Base-by-base conservation (phyloP, 35 echinoderm and acorn worm species). In the Heliocidaris tuberculata region DNA sequence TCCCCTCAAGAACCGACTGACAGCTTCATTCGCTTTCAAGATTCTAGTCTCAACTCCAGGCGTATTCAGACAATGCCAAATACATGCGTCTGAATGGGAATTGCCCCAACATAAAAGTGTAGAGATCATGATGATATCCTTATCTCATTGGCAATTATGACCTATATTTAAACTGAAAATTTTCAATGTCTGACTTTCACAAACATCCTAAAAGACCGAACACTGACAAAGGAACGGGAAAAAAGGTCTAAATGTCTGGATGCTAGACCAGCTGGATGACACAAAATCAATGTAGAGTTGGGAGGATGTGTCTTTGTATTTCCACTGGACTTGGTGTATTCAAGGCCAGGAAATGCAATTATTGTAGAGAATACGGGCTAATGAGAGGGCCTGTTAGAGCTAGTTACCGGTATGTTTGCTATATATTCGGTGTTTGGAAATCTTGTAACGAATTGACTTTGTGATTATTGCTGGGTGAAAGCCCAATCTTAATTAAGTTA, bases 301-400 rank as follows among this genome's bases (percentile, higher is more conserved):
- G 60, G 21, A 78, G 65, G 65, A 78, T 78, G 65, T 24, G 65
- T 78, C 65, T 78, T 19, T 78, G n/a, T 78, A 78, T 78, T 78
- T 78, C 65, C 65, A 78, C 65, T 78, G 65, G 65, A 78, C 65
- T 78, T 78, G 65, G 65, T 78, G 65, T 78, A n/a, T 78, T 78
- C 65, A 78, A 78, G 65, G 65, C 65, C 65, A 78, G 65, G 65
- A 78, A 78, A 78, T 78, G 65, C 65, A 78, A 78, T 78, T 78
- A 78, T 78, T 78, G 65, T 27, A 78, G 65, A 24, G 65, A 78
- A 78, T 78, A 78, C 27, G 21, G 65, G 65, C 65, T 78, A 78
- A 78, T 24, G 27, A 78, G 65, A 78, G 65, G 65, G 21, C 65
- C 65, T 78, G 27, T 78, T 78, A 78, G 65, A 78, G 65, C 65